Evolutionary conservation across 2,113 vertebrate species (phyloP), one percentile per base, ranked within the genome.

Genomic region (Onychorhynchus coronatus): DNA sequence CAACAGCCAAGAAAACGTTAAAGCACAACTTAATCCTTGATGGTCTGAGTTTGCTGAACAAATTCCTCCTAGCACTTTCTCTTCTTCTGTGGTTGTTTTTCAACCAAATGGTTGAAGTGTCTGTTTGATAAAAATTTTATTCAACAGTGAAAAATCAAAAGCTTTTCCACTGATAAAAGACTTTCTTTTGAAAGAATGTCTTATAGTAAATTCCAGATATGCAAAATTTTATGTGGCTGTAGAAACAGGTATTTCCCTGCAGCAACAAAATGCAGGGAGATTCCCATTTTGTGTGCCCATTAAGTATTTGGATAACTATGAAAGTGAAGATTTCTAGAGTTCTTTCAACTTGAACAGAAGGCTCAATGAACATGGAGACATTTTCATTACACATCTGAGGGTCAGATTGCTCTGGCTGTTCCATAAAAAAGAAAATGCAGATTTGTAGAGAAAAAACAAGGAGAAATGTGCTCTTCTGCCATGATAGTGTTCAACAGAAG

Each of bases 401-500:
- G 16, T 73, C 77, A 59, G 41, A 76, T 20, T 37, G 21, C 28
- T 83, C 72, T 85, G 53, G 44, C 8, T 76, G 14, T 46, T 83
- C 52, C 19, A 52, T 31, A 80, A 73, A 6, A 33, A 68, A 61
- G 30, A 66, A 85, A 79, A 95, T 9, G 8, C 3, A 31, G 25
- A 47, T 33, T 31, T 50, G 18, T 7, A 63, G 10, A 46, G 27
- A 47, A 91, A 85, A 67, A 4, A 14, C 5, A 59, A 78, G 22
- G 31, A 41, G 21, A 76, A 68, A 62, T 0, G 0, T 28, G 37
- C 14, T 62, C 47, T 37, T 75, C 31, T 66, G 13, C n/a, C 31
- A 50, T 35, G 16, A 22, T 1, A 33, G 6, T 0, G 3, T 35
- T 62, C 39, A 86, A 8, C 0, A 2, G 42, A 63, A 85, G 8